These are phyloP conservation scores for Amphipoea oculea DNA, from an alignment of 2,888 invertebrate genomes.

Conservation along the genomic window DNA sequence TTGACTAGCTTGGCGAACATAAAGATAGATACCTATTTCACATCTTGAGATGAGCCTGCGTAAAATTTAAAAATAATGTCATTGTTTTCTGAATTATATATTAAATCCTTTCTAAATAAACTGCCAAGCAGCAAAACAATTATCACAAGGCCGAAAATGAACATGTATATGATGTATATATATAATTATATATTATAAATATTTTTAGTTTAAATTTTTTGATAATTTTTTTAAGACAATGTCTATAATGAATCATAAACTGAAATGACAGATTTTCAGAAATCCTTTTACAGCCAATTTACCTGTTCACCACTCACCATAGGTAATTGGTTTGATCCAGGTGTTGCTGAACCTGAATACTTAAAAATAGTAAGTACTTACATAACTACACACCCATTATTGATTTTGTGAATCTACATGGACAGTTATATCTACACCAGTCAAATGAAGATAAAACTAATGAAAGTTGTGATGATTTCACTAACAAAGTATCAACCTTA, in stretches of 20 bases:
- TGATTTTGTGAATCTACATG: slow-evolving; percentile 27
- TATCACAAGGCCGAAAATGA: slow-evolving; percentile 57
- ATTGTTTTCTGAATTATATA: slow-evolving; percentile 12
- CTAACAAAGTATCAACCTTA: slow-evolving; percentile 33
- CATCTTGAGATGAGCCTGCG: slow-evolving; percentile 21
- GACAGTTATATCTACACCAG: slow-evolving; percentile 41
- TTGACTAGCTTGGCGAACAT: slow-evolving; percentile 61
- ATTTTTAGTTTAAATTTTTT: slow-evolving; percentile 8
- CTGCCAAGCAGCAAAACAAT: slow-evolving; percentile 72
- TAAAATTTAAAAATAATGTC: slow-evolving; percentile 12
- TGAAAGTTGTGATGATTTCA: slow-evolving; percentile 23
- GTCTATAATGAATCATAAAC: slow-evolving; percentile 15
- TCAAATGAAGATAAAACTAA: slow-evolving; percentile 16
- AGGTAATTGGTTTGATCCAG: background rate
- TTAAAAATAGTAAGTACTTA: slow-evolving; percentile 9
- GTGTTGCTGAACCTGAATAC: slow-evolving; percentile 1
- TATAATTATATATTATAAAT: background rate
- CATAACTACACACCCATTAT: background rate
- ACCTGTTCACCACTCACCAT: too few relatives aligned
- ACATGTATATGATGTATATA: too few relatives aligned
- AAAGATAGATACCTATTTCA: slow-evolving; percentile 13
- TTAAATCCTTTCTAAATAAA: slow-evolving; percentile 50
- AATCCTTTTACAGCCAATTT: slow-evolving; percentile 1
- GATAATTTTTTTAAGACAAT: slow-evolving; percentile 3
- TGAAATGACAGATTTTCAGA: slow-evolving; percentile 7